A percentile compares a stretch with the other conserved stretches of the same genome.
These are phyloP conservation scores for Sigmodon hispidus DNA, from an alignment of 2,113 vertebrate species.

Conservation along the genomic window DNA sequence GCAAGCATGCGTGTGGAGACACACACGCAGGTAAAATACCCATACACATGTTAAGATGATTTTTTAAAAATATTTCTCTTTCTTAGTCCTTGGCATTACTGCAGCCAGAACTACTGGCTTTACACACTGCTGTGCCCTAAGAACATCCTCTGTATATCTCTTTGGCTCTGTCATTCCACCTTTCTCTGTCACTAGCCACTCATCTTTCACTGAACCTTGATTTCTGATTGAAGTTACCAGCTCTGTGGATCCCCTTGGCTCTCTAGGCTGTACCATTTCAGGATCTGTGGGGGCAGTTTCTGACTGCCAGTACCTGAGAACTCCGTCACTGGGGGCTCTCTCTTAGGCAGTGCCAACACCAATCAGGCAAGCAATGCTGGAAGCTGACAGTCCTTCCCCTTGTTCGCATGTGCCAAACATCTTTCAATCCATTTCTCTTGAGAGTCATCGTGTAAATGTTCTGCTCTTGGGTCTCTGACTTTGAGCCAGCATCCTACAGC, in stretches of 20 bases:
- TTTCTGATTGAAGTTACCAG: accelerated
- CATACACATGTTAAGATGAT: not conserved
- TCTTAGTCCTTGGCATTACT: not conserved
- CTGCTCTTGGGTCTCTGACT: not conserved
- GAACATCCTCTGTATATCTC: accelerated
- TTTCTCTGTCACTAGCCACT: not conserved
- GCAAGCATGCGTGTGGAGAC: not conserved
- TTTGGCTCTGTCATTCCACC: not conserved
- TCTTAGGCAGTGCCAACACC: not conserved
- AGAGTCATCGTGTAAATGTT: not conserved
- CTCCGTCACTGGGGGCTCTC: not conserved
- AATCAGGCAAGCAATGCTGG: not conserved
- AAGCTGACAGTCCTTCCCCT: accelerated
- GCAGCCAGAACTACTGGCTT: not conserved
- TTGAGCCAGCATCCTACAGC: not conserved
- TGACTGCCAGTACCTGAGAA: accelerated
- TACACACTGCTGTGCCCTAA: accelerated
- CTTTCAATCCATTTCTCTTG: not conserved
- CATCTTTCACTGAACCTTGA: not conserved
- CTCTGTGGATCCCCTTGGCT: not conserved
- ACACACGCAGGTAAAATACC: not conserved
- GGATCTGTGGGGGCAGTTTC: not conserved
- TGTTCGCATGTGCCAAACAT: not conserved
- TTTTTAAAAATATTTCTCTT: not conserved
- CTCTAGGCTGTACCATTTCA: not conserved